phyloP scores from a whole-genome alignment of 2,113 vertebrate species.

The Charina bottae region DNA sequence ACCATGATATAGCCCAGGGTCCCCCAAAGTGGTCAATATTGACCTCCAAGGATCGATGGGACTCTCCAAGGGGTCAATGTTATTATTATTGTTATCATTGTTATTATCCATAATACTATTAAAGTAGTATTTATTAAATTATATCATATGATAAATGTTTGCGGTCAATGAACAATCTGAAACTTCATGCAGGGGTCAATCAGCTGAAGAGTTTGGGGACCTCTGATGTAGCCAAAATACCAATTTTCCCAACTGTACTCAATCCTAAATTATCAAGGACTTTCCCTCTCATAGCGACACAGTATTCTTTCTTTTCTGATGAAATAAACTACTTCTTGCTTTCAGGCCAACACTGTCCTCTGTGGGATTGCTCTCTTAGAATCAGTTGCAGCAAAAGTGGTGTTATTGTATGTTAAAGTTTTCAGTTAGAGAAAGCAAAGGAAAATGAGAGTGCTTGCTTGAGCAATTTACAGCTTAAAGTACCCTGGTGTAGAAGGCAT shows the following conservation, averaged over 20 bases:
- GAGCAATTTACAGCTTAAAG: not conserved
- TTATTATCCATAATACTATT: not conserved
- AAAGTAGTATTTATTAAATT: not conserved
- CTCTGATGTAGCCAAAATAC: not conserved
- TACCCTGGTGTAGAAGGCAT: not conserved
- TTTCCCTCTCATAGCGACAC: not conserved
- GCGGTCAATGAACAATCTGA: not conserved
- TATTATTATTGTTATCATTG: not conserved
- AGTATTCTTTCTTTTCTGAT: not conserved
- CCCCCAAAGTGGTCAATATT: not conserved
- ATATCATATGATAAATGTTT: not conserved
- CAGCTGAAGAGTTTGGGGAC: not conserved
- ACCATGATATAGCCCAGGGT: not conserved
- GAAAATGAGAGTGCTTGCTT: not conserved
- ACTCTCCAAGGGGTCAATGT: not conserved
- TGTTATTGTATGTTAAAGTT: not conserved
- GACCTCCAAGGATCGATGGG: not conserved
- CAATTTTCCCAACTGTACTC: not conserved
- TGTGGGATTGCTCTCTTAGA: not conserved
- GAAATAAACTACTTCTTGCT: not conserved
- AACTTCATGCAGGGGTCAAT: not conserved
- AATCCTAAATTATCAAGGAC: not conserved
- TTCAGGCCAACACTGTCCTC: not conserved
- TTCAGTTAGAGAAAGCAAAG: not conserved
- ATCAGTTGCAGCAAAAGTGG: not conserved